Percentiles rank a stretch among this genome's conserved stretches.
Evolutionary conservation across 1,140 invertebrate species (phyloP).

Genomic region (Contarinia nasturtii): DNA sequence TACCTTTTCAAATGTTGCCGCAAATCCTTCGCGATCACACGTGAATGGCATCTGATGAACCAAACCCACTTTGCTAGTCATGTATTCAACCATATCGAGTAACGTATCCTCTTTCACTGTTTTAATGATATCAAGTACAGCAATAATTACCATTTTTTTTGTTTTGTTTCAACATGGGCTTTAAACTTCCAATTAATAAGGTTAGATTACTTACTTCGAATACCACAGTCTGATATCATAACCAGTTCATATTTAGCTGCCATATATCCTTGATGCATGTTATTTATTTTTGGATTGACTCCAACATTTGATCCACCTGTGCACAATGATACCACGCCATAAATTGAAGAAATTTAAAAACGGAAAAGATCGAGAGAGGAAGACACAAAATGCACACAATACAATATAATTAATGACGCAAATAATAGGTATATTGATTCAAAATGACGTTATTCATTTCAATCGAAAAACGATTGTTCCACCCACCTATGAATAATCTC

Average conservation of each 20-base stretch:
- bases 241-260: conserved; percentile 80
- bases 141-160: no score
- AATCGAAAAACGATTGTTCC: no score
- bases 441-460: background rate
- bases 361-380: background rate
- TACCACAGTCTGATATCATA: conserved; percentile 90
- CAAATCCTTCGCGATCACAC: conserved; percentile 82
- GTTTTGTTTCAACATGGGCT: no score
- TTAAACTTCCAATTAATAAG: no score
- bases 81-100: conserved; percentile 83
- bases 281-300: conserved; percentile 99
- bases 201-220: conserved; percentile 51
- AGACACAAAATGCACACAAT: no score
- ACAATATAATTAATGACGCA: background rate
- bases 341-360: background rate
- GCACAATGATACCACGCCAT: background rate
- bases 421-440: background rate
- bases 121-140: no score
- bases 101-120: conserved; percentile 87
- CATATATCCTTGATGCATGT: conserved; percentile 90
- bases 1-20: conserved; percentile 89
- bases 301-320: conserved; percentile 62
- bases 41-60: conserved; percentile 98
- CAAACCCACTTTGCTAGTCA: conserved; percentile 77
- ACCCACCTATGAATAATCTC: conserved; percentile 53